A percentile compares a stretch with the other conserved stretches of the same genome.
phyloP scores from a whole-genome alignment of 2,888 invertebrate genomes.

The Harpalus rubripes region DNA sequence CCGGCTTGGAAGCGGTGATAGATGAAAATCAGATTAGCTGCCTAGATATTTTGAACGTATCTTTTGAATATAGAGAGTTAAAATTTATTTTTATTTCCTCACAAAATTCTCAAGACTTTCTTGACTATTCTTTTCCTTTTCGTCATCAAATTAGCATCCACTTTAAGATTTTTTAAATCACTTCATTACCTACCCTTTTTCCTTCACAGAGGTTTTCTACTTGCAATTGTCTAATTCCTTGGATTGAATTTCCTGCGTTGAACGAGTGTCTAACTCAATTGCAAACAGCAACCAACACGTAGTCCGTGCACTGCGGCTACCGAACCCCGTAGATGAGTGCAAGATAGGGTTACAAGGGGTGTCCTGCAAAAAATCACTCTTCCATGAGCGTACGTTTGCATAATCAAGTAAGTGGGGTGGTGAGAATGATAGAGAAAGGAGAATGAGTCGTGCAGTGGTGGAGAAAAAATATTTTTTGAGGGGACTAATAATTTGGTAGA shows the following conservation, averaged over 20 bases:
- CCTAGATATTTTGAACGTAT: too few species aligned
- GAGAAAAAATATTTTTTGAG: background rate
- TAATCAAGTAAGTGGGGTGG: constrained; percentile 10
- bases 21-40: too few species aligned
- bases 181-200: background rate
- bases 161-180: background rate
- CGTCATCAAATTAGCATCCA: background rate
- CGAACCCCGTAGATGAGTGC: background rate
- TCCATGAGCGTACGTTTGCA: constrained; percentile 28
- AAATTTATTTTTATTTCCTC: too few species aligned
- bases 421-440: background rate
- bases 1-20: too few species aligned
- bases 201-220: background rate
- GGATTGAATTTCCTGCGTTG: constrained; percentile 32
- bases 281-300: background rate
- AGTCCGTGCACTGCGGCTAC: background rate
- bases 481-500: too few species aligned
- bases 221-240: constrained; percentile 10
- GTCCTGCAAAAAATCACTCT: constrained; percentile 15
- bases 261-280: constrained; percentile 40
- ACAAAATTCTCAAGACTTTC: too few species aligned
- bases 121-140: too few species aligned
- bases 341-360: constrained; percentile 19
- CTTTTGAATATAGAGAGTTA: too few species aligned
- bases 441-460: background rate